Conservation (phyloP, 2,113 vertebrate genomes). For the Origma solitaria region DNA sequence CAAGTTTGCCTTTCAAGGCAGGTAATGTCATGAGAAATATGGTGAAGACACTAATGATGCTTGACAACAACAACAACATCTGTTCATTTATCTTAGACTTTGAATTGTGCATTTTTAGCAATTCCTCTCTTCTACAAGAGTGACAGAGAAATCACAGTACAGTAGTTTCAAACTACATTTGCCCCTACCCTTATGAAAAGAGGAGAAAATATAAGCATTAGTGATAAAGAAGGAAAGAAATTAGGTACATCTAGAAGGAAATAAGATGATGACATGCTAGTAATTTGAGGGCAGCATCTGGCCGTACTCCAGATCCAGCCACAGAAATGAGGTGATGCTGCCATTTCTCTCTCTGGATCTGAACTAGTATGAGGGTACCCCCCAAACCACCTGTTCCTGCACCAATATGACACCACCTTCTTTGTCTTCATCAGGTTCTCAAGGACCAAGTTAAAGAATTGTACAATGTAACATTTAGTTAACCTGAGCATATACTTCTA, state of each 20-base stretch:
- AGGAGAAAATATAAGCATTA: neutral
- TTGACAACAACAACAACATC: neutral
- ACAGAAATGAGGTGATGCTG: neutral
- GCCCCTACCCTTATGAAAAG: neutral
- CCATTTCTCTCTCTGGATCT: neutral
- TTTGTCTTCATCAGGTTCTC: neutral
- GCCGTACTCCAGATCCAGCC: neutral
- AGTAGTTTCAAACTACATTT: neutral
- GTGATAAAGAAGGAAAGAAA: neutral
- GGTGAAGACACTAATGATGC: neutral
- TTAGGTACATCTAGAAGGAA: neutral
- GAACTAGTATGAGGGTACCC: neutral
- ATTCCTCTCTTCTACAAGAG: neutral
- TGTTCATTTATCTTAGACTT: neutral
- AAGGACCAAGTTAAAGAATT: neutral
- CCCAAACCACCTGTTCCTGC: neutral
- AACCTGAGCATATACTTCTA: neutral
- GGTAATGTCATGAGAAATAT: neutral
- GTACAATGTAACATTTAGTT: neutral
- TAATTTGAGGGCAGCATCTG: neutral
- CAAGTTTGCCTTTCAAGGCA: neutral
- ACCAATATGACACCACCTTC: neutral
- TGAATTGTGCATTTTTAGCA: neutral
- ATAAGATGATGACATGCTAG: neutral
- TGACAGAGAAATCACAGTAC: neutral